phyloP scores from a whole-genome alignment of 2,888 invertebrate species.

The Drosophila niveifrons region DNA sequence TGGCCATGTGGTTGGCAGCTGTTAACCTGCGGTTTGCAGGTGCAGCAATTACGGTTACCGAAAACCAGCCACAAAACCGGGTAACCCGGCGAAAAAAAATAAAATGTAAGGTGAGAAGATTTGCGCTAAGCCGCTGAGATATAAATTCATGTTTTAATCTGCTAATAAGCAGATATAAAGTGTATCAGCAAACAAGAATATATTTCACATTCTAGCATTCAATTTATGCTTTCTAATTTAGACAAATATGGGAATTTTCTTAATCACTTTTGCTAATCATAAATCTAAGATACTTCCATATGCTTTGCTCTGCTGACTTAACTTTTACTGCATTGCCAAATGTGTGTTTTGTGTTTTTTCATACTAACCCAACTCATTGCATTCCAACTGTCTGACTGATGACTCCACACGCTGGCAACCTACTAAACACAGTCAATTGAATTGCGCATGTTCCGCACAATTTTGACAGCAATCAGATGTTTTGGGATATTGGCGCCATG shows the following conservation, averaged over 20 bases:
- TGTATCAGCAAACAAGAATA: background rate
- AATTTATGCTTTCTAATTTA: too few species aligned
- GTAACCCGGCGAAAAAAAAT: conserved; percentile 29
- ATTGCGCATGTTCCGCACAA: conserved; percentile 64
- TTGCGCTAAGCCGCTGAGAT: conserved; percentile 5
- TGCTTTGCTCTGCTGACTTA: background rate
- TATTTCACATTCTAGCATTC: too few species aligned
- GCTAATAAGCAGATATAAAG: background rate
- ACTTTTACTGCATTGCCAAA: background rate
- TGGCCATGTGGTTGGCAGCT: conserved; percentile 41
- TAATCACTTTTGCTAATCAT: background rate
- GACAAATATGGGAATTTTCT: background rate
- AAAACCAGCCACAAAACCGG: conserved; percentile 27
- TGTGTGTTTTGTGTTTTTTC: background rate
- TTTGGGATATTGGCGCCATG: conserved; percentile 70
- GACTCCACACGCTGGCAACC: conserved; percentile 14
- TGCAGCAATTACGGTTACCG: conserved; percentile 48
- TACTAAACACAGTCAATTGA: conserved; percentile 28
- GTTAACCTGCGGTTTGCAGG: conserved; percentile 46
- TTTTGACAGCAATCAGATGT: conserved; percentile 79
- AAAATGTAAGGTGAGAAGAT: conserved; percentile 21
- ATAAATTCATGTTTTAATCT: conserved; percentile 12
- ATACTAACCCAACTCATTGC: background rate
- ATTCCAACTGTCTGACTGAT: conserved; percentile 6
- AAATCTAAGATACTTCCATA: background rate